Conservation (phyloP, 2,113 vertebrate genomes). For the Seriola dumerili region DNA sequence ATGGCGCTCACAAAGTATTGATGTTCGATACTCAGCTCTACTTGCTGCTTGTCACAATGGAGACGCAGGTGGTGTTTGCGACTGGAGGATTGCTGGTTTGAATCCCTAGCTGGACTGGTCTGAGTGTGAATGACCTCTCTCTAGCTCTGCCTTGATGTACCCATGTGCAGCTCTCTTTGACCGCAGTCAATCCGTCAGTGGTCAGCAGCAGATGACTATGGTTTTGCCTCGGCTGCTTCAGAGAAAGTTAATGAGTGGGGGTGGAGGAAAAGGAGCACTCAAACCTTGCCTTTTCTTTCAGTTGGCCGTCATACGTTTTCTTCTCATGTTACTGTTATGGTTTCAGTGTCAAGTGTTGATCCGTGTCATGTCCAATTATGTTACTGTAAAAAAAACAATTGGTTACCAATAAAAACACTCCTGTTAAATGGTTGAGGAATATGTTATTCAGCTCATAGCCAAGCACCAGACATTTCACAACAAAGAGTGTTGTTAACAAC, state of each 20-base stretch:
- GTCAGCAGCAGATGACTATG: background rate
- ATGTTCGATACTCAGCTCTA: background rate
- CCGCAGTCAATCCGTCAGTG: background rate
- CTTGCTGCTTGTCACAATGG: background rate
- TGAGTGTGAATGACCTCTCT: background rate
- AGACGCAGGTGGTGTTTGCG: background rate
- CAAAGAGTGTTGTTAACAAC: conserved; percentile 32
- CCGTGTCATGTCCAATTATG: conserved; percentile 8
- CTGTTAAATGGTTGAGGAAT: conserved; percentile 17
- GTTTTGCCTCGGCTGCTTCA: background rate
- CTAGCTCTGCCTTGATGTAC: background rate
- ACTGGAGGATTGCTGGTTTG: background rate
- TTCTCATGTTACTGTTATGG: background rate
- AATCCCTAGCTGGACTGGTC: background rate
- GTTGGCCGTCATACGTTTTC: background rate
- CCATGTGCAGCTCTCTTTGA: background rate
- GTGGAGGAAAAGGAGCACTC: background rate
- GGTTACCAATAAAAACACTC: background rate
- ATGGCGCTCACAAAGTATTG: background rate
- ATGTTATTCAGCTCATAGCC: conserved; percentile 21
- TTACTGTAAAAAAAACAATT: conserved; percentile 4
- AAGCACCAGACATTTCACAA: conserved; percentile 40
- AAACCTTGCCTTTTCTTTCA: background rate
- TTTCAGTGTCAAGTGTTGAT: conserved; percentile 11
- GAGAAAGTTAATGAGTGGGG: background rate